A percentile compares a stretch with the other conserved stretches of the same genome.
These are phyloP conservation scores for Eristalis pertinax DNA, from an alignment of 2,888 invertebrate species.

Conservation along the genomic window DNA sequence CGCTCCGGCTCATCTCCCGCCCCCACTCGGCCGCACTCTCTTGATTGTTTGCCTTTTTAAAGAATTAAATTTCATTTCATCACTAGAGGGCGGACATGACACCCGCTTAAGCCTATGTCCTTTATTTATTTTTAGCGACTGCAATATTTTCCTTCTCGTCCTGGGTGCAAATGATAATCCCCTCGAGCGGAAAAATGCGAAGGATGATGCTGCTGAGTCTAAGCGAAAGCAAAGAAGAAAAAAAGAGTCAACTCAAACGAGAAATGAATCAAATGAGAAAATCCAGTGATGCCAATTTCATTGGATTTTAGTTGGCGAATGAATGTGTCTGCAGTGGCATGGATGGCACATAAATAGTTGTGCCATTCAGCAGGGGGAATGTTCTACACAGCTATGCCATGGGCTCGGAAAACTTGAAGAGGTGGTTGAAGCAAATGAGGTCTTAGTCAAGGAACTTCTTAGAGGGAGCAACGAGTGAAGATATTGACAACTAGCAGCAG, in stretches of 20 bases:
- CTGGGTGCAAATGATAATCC: conserved; percentile 40
- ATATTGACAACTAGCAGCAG: no score
- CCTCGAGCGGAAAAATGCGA: conserved; percentile 29
- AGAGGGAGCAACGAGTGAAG: no score
- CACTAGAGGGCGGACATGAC: background rate
- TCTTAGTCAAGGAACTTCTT: no score
- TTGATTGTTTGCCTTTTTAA: conserved; percentile 19
- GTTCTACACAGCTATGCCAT: no score
- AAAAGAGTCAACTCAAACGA: background rate
- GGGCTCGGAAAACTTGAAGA: no score
- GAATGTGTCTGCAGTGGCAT: background rate
- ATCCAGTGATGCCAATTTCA: background rate
- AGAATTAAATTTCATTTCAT: conserved; percentile 30
- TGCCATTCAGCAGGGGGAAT: no score
- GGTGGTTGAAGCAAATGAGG: no score
- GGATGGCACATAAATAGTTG: background rate
- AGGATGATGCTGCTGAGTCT: conserved; percentile 12
- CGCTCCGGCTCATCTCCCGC: background rate
- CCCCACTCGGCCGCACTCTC: background rate
- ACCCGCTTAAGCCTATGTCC: conserved; percentile 21
- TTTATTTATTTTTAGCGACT: conserved; percentile 36
- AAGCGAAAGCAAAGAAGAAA: conserved; percentile 9
- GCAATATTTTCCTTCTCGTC: conserved; percentile 20
- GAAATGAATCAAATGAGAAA: background rate
- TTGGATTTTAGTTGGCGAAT: background rate